phyloP scores from a whole-genome alignment of 2,888 invertebrate species.

The Tuberolachnus salignus region DNA sequence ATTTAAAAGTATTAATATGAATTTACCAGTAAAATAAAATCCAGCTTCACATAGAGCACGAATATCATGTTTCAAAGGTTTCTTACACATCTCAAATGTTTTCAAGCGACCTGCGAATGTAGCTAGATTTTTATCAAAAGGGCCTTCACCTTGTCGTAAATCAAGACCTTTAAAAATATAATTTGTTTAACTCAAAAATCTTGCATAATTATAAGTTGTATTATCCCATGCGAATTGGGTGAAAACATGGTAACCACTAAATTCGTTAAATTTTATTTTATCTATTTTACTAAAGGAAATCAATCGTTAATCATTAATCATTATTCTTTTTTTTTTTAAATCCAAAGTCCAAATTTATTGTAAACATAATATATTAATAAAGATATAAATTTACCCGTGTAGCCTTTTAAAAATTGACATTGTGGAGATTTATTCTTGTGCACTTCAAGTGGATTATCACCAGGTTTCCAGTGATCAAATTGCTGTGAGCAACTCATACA shows the following conservation, averaged over 20 bases:
- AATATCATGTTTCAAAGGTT: slow-evolving; percentile 78
- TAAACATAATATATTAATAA: neutral
- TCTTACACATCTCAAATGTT: slow-evolving; percentile 82
- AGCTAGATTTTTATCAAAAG: slow-evolving; percentile 73
- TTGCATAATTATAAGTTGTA: no score
- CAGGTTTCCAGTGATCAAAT: slow-evolving; percentile 79
- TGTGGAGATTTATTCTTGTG: slow-evolving; percentile 81
- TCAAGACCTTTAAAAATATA: slow-evolving; percentile 58
- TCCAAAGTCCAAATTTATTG: neutral
- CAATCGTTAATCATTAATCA: no score
- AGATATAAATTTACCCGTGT: slow-evolving; percentile 6
- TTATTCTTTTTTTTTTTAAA: no score
- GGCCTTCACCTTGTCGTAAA: slow-evolving; percentile 63
- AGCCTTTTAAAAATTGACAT: slow-evolving; percentile 73
- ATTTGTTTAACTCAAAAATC: neutral
- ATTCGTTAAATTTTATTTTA: no score
- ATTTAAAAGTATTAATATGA: neutral
- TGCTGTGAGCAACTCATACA: slow-evolving; percentile 83
- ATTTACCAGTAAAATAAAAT: slow-evolving; percentile 83
- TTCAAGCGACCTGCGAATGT: slow-evolving; percentile 73
- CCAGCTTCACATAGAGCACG: slow-evolving; percentile 85
- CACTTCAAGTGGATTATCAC: slow-evolving; percentile 81
- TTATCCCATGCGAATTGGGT: no score
- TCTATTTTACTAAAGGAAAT: no score
- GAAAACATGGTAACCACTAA: no score